Evolutionary conservation across 2,113 vertebrate genomes (phyloP), one percentile per base, ranked within the genome.

Genomic region (Ursus arctos): DNA sequence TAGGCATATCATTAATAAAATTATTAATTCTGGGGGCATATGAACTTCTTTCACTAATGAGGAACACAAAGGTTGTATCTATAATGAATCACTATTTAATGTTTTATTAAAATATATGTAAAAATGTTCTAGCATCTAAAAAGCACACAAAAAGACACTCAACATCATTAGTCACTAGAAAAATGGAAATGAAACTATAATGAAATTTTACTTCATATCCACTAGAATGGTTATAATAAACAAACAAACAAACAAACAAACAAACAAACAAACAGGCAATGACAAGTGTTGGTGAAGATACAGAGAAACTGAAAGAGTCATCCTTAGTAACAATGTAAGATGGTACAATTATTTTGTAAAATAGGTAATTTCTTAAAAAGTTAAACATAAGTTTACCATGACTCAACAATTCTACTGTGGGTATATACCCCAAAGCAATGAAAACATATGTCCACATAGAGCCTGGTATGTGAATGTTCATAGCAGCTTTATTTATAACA

Each of bases 1-100:
- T n/a, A 95, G 40, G 59, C 12, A 40, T 63, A 63, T 87, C 31
- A 77, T 51, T 82, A 95, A 91, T 40, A 86, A 93, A 82, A 82
- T 7, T 71, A 86, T n/a, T 63, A 63, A 82, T 77, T 77, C 76
- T 47, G 31, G 10, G n/a, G 51, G 69, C 43, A 91, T 8, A 55
- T 43, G 63, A 81, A 18, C 49, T 74, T 89, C 67, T 88, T 43
- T 43, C 26, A 83, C 4, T 55, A 89, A 31, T 40, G 53, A 86
- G 36, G 47, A 83, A 72, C n/a, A 57, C 10, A 76, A 74, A 84
- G 4, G 36, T 69, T 71, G 28, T 72, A 16, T 86, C 51, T 81
- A 69, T 61, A 76, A 81, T 53, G 61, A 71, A 43, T 82, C 57
- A 77, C 19, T 59, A 61, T 7, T 71, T 59, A 61, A 26, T 67